Evolutionary conservation across 2,797 vertebrate species (phyloP).

Genomic region (Falco novaeseelandiae): DNA sequence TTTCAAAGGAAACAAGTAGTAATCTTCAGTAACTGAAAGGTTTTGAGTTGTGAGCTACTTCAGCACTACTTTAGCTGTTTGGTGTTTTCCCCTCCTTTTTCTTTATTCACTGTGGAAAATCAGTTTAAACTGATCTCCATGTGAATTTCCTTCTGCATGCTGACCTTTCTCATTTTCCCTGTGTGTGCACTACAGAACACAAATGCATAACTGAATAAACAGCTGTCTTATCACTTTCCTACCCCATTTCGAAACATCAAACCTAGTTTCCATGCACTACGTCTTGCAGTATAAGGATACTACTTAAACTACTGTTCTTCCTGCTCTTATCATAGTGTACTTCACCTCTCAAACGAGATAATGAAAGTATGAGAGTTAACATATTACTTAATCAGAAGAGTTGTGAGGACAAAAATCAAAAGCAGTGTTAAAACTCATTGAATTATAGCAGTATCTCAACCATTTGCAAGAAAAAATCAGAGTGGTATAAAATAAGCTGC

Average conservation of each 20-base stretch:
- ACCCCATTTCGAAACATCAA: not conserved
- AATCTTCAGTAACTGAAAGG: not conserved
- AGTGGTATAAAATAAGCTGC: not conserved
- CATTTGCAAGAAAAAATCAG: not conserved
- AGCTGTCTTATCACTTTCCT: not conserved
- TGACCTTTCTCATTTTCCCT: not conserved
- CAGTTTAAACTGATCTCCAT: not conserved
- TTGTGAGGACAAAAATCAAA: not conserved
- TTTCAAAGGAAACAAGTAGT: not conserved
- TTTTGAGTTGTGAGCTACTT: not conserved
- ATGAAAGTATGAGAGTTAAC: not conserved
- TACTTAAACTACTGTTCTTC: not conserved
- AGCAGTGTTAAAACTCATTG: not conserved
- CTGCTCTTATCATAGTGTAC: not conserved
- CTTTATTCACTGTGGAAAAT: not conserved
- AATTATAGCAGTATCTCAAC: not conserved
- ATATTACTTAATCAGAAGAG: not conserved
- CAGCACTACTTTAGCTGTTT: not conserved
- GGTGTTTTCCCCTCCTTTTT: not conserved
- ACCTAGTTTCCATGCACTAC: not conserved
- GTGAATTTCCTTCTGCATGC: not conserved
- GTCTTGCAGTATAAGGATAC: not conserved
- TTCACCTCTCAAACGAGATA: not conserved
- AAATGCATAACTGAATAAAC: not conserved
- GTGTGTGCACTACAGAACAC: not conserved